Conservation (phyloP, 2,797 vertebrate species). For the Mallotus villosus region DNA sequence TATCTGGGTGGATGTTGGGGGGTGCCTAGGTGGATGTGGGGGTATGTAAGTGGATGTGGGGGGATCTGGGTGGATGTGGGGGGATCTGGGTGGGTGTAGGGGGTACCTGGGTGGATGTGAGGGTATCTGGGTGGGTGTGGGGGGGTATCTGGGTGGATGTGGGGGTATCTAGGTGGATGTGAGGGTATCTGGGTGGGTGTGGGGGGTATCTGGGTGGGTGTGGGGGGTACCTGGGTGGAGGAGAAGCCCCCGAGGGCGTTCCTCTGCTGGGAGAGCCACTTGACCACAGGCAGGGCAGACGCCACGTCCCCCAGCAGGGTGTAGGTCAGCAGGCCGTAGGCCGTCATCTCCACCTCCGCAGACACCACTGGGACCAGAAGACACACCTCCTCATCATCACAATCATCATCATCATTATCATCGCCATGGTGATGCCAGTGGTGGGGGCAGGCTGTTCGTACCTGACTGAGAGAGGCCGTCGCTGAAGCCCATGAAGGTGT, state of each 20-base stretch:
- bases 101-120: neutral
- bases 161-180: neutral
- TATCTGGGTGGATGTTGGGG: neutral
- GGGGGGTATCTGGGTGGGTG: neutral
- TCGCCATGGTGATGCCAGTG: neutral
- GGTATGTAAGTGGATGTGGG: neutral
- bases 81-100: neutral
- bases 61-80: neutral
- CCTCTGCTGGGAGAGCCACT: constrained; percentile 93
- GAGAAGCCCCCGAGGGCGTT: constrained; percentile 92
- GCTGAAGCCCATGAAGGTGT: constrained; percentile 89
- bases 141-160: neutral
- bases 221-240: constrained; percentile 83
- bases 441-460: constrained; percentile 42
- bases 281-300: constrained; percentile 88
- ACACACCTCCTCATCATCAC: neutral
- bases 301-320: constrained; percentile 87
- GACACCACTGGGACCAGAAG: constrained; percentile 80
- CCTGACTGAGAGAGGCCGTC: constrained; percentile 91
- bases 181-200: no score
- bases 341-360: constrained; percentile 94
- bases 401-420: neutral
- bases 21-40: no score
- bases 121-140: neutral
- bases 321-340: constrained; percentile 89